phyloP scores from a whole-genome alignment of 2,888 invertebrate genomes.

The Heteromurus nitidus region DNA sequence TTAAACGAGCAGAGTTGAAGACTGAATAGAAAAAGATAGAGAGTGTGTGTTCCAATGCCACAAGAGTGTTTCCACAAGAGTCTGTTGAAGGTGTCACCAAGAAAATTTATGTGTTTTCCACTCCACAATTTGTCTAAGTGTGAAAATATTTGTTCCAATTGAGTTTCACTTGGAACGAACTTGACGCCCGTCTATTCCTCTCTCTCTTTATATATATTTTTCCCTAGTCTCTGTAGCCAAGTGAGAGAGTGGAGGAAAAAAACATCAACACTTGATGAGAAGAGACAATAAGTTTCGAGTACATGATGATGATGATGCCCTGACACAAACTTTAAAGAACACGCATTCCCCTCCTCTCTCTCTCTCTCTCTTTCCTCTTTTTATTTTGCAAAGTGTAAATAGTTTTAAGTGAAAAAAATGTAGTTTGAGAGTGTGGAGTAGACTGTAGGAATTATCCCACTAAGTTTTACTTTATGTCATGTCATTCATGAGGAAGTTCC shows the following conservation, averaged over 20 bases:
- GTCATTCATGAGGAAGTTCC: no score
- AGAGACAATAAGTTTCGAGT: no score
- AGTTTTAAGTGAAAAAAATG: no score
- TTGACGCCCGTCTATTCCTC: no score
- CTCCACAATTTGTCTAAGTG: conserved; percentile 62
- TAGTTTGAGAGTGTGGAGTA: no score
- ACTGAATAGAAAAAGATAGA: not conserved
- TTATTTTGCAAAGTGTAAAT: no score
- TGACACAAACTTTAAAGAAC: no score
- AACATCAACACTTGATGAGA: not conserved
- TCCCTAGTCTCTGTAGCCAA: conserved; percentile 17
- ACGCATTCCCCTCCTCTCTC: not conserved
- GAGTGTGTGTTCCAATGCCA: no score
- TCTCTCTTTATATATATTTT: no score
- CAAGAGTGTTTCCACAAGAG: conserved; percentile 36
- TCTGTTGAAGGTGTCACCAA: conserved; percentile 49
- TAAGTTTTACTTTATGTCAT: no score
- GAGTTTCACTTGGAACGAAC: conserved; percentile 56
- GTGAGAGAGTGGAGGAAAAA: not conserved
- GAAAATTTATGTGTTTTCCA: conserved; percentile 51
- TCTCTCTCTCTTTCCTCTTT: not conserved
- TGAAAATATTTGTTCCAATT: conserved; percentile 62
- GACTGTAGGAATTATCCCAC: no score
- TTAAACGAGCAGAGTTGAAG: not conserved
- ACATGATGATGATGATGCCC: no score